Evolutionary conservation across 2,113 vertebrate species (phyloP).

Genomic region (Holacanthus passer): DNA sequence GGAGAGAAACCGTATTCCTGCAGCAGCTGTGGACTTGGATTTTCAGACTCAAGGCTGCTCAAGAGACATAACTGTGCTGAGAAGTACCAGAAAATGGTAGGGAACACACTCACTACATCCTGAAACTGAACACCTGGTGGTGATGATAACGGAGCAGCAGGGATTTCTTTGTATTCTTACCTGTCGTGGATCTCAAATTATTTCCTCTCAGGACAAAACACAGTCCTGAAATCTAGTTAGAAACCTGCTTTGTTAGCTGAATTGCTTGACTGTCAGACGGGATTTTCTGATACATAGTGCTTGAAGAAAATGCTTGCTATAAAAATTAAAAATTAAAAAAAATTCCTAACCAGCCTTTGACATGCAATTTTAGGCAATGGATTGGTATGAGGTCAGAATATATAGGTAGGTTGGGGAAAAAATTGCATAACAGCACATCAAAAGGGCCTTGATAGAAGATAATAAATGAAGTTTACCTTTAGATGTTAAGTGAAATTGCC

Average conservation of each 20-base stretch:
- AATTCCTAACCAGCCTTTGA: too few species aligned
- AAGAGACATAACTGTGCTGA: constrained; percentile 75
- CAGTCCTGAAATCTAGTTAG: background rate
- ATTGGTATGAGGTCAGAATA: too few species aligned
- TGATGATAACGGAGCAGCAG: too few species aligned
- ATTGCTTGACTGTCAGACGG: too few species aligned
- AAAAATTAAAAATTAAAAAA: too few species aligned
- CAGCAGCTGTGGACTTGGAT: constrained; percentile 65
- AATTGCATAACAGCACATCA: too few species aligned
- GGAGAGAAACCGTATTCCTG: constrained; percentile 69
- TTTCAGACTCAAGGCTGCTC: constrained; percentile 75
- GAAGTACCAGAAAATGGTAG: background rate
- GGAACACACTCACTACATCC: background rate
- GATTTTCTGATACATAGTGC: background rate
- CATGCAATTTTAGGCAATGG: too few species aligned
- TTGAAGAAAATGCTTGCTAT: background rate
- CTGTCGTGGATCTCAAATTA: background rate
- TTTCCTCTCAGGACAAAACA: background rate
- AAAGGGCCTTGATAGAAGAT: too few species aligned
- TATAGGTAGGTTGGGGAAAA: too few species aligned
- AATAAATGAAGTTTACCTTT: too few species aligned
- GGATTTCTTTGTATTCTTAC: background rate
- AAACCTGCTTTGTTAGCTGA: background rate
- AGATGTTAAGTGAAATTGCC: too few species aligned
- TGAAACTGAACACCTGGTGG: background rate